Conservation (phyloP, 2,888 invertebrate genomes). For the Apantesis nais region DNA sequence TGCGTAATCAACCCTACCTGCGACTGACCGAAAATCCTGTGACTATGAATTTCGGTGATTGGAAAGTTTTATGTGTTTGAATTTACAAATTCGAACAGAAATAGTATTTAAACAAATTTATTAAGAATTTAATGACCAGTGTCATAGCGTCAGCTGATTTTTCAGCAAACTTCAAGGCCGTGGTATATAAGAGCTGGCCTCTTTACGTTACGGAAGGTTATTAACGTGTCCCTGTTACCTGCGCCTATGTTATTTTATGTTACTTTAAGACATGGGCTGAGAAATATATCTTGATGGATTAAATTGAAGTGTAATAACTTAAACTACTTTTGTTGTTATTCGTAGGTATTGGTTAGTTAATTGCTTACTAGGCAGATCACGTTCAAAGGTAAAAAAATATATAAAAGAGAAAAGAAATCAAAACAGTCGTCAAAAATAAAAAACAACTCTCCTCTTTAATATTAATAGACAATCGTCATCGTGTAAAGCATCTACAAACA, state of each 20-base stretch:
- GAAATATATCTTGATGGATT: background rate
- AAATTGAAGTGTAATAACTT: background rate
- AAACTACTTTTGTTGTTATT: background rate
- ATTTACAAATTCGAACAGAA: too few species aligned
- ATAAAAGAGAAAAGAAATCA: slow-evolving; percentile 15
- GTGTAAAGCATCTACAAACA: slow-evolving; percentile 60
- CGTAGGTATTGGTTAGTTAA: background rate
- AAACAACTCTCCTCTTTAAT: slow-evolving; percentile 49
- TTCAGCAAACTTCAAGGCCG: too few species aligned
- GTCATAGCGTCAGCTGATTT: too few species aligned
- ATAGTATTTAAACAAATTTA: too few species aligned
- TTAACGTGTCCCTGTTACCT: background rate
- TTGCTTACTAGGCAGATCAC: background rate
- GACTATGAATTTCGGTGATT: too few species aligned
- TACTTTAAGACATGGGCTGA: background rate
- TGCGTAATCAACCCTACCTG: too few species aligned
- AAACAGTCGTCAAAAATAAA: slow-evolving; percentile 32
- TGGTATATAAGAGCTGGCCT: too few species aligned
- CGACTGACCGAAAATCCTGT: background rate
- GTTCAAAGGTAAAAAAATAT: slow-evolving; percentile 11
- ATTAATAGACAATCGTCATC: slow-evolving; percentile 54
- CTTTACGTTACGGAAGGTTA: background rate
- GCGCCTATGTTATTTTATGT: background rate
- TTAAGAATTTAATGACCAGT: too few species aligned
- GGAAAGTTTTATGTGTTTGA: too few species aligned